These are phyloP conservation scores for Clarias laeviceps DNA, from an alignment of 2,797 vertebrate genomes.

Conservation along the genomic window DNA sequence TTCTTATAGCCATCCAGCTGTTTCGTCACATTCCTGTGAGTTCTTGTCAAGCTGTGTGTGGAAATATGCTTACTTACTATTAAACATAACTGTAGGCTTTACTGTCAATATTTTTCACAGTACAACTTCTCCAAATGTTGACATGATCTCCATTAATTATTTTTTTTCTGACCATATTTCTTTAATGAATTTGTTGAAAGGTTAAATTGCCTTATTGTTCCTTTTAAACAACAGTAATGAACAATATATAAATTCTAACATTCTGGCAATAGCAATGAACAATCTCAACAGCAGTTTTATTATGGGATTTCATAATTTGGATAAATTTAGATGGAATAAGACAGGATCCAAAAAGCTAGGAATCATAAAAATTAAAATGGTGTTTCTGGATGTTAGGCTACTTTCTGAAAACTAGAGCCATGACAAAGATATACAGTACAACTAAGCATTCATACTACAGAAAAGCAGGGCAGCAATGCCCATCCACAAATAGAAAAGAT, in stretches of 20 bases:
- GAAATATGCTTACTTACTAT: too few relatives aligned
- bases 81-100: too few relatives aligned
- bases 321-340: not conserved
- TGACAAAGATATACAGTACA: not conserved
- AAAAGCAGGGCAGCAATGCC: conserved; percentile 1
- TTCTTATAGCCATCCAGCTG: too few relatives aligned
- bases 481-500: not conserved
- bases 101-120: too few relatives aligned
- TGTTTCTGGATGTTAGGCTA: not conserved
- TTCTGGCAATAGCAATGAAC: not conserved
- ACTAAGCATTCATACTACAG: not conserved
- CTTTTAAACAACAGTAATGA: not conserved
- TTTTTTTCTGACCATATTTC: not conserved
- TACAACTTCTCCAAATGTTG: too few relatives aligned
- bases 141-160: too few relatives aligned
- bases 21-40: too few relatives aligned
- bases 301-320: not conserved
- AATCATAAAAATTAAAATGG: not conserved
- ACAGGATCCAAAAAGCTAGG: not conserved
- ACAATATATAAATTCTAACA: not conserved
- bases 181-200: too few relatives aligned
- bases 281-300: not conserved
- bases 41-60: too few relatives aligned
- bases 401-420: not conserved
- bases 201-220: not conserved